A percentile compares a stretch with the other conserved stretches of the same genome.
Evolutionary conservation across 2,797 vertebrate species (phyloP).

Genomic region (Margarornis squamiger): DNA sequence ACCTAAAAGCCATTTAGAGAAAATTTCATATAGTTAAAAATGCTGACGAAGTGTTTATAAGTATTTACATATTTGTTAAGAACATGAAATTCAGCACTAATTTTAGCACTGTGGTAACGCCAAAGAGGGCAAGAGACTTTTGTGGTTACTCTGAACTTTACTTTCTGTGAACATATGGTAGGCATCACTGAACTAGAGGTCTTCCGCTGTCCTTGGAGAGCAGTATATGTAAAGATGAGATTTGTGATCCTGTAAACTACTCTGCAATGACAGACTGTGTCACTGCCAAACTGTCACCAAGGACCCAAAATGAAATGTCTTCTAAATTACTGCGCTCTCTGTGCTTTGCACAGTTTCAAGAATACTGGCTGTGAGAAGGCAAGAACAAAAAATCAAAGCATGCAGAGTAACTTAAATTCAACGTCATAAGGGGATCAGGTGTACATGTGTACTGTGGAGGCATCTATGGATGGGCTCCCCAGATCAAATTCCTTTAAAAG

Average conservation of each 20-base stretch:
- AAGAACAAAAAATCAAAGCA: neutral
- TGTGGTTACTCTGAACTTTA: neutral
- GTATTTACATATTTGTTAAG: constrained; percentile 18
- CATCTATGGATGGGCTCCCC: neutral
- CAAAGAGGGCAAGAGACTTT: neutral
- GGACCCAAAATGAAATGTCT: neutral
- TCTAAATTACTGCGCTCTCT: neutral
- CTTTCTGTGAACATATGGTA: neutral
- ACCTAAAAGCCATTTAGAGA: constrained; percentile 32
- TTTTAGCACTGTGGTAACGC: neutral
- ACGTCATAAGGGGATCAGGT: neutral
- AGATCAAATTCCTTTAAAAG: neutral
- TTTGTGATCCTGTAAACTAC: neutral
- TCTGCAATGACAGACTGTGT: neutral
- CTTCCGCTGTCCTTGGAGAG: neutral
- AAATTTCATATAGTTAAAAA: constrained; percentile 47
- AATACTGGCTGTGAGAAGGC: neutral
- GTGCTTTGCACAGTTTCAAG: neutral
- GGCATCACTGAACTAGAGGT: neutral
- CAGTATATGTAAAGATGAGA: neutral
- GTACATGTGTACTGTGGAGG: rapidly evolving
- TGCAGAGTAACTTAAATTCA: neutral
- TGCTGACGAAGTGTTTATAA: constrained; percentile 22
- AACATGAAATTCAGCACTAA: neutral
- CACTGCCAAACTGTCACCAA: neutral